These are phyloP conservation scores for Gryllus bimaculatus DNA, from an alignment of 1,140 invertebrate species.

Conservation along the genomic window DNA sequence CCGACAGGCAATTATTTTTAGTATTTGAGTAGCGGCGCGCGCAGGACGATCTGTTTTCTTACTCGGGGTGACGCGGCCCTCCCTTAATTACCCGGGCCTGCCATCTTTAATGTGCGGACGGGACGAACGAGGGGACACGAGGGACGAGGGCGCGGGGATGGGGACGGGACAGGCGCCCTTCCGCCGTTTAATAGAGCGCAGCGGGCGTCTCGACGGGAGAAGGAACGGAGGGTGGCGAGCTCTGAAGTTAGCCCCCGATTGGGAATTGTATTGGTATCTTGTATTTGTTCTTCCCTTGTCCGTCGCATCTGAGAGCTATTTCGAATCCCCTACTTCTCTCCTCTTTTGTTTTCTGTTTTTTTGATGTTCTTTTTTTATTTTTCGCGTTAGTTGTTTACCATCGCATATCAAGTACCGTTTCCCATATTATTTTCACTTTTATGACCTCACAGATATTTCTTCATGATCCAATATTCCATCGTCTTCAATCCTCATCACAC, in stretches of 20 bases:
- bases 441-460: too few relatives aligned
- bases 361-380: too few relatives aligned
- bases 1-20: slow-evolving; percentile 4
- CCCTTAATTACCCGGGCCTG: not conserved
- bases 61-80: not conserved
- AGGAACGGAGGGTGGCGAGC: not conserved
- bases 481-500: too few relatives aligned
- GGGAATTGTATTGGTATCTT: not conserved
- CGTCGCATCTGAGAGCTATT: too few relatives aligned
- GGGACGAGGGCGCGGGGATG: not conserved
- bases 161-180: too few relatives aligned
- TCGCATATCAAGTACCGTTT: too few relatives aligned
- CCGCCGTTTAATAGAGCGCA: too few relatives aligned
- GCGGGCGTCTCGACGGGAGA: not conserved
- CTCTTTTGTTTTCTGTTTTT: not conserved
- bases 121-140: not conserved
- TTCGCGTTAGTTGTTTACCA: too few relatives aligned
- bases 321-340: too few relatives aligned
- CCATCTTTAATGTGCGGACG: slow-evolving; percentile 3
- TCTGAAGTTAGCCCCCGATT: not conserved
- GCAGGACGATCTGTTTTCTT: not conserved
- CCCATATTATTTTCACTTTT: too few relatives aligned
- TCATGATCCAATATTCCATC: too few relatives aligned
- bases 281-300: not conserved
- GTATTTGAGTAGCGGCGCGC: not conserved